Evolutionary conservation across 2,888 invertebrate genomes (phyloP).

Genomic region (Scaptodrosophila latifasciaeformis): DNA sequence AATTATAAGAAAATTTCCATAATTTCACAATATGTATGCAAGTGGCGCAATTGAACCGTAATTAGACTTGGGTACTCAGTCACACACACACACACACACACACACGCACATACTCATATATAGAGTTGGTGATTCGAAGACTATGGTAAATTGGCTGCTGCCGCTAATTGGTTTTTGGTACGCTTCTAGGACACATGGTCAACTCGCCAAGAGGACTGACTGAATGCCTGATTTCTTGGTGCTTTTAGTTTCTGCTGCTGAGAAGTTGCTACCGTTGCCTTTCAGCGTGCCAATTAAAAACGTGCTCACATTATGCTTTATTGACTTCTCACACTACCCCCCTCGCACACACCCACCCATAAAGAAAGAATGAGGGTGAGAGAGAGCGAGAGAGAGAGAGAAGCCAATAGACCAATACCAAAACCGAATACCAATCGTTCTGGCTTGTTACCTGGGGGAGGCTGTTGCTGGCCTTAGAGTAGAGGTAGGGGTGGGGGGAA

Average conservation of each 20-base stretch:
- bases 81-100: slow-evolving; percentile 24
- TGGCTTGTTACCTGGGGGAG: not conserved
- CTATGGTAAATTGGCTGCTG: slow-evolving; percentile 21
- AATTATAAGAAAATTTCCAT: slow-evolving; percentile 75
- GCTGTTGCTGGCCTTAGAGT: too few species aligned
- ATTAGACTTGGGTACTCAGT: slow-evolving; percentile 66
- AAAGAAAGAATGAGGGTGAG: too few species aligned
- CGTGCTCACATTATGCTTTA: slow-evolving; percentile 69
- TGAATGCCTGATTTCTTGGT: too few species aligned
- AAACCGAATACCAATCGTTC: not conserved
- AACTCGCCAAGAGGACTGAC: not conserved
- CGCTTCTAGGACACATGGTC: slow-evolving; percentile 2
- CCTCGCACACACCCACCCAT: too few species aligned
- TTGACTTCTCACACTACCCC: slow-evolving; percentile 45
- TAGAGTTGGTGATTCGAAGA: not conserved
- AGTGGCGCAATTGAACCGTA: slow-evolving; percentile 74
- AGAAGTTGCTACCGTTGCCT: slow-evolving; percentile 28
- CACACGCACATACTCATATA: too few species aligned
- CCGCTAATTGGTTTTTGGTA: slow-evolving; percentile 64
- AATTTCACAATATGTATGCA: slow-evolving; percentile 75
- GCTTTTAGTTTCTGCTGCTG: slow-evolving; percentile 26
- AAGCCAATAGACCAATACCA: not conserved
- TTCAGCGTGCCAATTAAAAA: slow-evolving; percentile 67
- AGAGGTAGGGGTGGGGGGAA: not conserved
- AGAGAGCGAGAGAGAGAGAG: not conserved